Percentiles rank a stretch among this genome's conserved stretches.
Conservation (phyloP, 2,113 vertebrate genomes). For the Callionymus lyra region DNA sequence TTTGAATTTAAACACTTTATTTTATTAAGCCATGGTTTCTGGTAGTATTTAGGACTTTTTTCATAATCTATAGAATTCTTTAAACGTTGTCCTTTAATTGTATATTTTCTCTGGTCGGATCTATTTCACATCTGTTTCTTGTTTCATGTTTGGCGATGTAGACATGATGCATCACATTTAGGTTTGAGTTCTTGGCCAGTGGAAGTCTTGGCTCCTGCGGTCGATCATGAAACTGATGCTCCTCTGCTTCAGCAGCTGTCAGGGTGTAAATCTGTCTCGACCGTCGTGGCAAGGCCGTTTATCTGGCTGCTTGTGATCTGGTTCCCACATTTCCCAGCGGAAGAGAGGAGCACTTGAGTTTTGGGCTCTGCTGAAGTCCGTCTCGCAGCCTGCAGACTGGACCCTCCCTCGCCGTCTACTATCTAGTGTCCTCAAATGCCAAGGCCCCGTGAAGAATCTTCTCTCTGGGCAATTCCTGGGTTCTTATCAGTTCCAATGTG, state of each 20-base stretch:
- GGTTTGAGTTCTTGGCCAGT: too few species aligned
- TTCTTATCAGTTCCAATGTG: constrained; percentile 16
- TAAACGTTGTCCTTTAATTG: too few species aligned
- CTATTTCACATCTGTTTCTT: too few species aligned
- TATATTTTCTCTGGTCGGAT: too few species aligned
- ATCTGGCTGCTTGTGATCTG: constrained; percentile 45
- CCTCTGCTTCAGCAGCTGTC: constrained; percentile 52
- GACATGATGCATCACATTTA: too few species aligned
- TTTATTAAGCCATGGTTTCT: too few species aligned
- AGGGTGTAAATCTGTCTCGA: constrained; percentile 51
- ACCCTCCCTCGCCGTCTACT: constrained; percentile 12
- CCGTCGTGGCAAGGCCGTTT: constrained; percentile 37
- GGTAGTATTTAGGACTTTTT: too few species aligned
- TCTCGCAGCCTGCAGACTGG: constrained; percentile 6
- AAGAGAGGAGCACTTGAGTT: constrained; percentile 23
- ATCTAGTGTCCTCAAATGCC: constrained; percentile 8
- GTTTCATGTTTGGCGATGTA: too few species aligned
- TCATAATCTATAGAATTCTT: too few species aligned
- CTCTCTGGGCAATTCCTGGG: constrained; percentile 9
- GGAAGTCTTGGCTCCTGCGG: constrained; percentile 29
- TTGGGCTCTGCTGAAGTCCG: constrained; percentile 35
- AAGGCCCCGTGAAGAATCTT: constrained; percentile 29
- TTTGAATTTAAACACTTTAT: too few species aligned
- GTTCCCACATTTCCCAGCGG: constrained; percentile 40
- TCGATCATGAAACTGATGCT: constrained; percentile 37